Evolutionary conservation across 2,797 vertebrate genomes (phyloP).

Genomic region (Smutsia gigantea): DNA sequence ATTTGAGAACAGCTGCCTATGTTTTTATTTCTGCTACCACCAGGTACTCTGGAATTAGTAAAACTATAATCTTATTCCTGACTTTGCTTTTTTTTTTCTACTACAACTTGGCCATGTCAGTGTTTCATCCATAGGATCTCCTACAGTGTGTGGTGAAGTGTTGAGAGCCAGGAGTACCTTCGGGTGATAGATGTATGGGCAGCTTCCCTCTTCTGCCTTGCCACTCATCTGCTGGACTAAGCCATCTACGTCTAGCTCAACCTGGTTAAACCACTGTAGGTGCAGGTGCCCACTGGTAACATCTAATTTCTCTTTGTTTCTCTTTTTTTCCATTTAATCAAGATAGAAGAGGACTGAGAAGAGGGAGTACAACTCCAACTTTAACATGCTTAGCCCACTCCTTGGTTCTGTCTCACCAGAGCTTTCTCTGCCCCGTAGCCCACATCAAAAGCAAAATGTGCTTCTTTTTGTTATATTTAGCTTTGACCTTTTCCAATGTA

Average conservation of each 20-base stretch:
- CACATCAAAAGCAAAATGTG: not conserved
- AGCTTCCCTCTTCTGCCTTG: not conserved
- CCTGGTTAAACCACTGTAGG: not conserved
- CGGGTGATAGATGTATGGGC: not conserved
- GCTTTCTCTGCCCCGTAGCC: not conserved
- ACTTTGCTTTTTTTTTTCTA: not conserved
- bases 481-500: not conserved
- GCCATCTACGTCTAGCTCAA: not conserved
- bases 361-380: not conserved
- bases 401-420: not conserved
- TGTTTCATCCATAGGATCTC: not conserved
- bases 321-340: not conserved
- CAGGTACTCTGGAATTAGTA: not conserved
- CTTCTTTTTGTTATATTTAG: not conserved
- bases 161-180: not conserved
- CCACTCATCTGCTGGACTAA: not conserved
- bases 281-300: not conserved
- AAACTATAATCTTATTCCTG: not conserved
- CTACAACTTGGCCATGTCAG: not conserved
- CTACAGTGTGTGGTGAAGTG: not conserved
- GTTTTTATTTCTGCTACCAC: slow-evolving; percentile 20
- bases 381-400: not conserved
- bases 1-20: not conserved
- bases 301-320: not conserved
- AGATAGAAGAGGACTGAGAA: not conserved